Conservation (phyloP, 2,797 vertebrate species). For the Cygnus olor region DNA sequence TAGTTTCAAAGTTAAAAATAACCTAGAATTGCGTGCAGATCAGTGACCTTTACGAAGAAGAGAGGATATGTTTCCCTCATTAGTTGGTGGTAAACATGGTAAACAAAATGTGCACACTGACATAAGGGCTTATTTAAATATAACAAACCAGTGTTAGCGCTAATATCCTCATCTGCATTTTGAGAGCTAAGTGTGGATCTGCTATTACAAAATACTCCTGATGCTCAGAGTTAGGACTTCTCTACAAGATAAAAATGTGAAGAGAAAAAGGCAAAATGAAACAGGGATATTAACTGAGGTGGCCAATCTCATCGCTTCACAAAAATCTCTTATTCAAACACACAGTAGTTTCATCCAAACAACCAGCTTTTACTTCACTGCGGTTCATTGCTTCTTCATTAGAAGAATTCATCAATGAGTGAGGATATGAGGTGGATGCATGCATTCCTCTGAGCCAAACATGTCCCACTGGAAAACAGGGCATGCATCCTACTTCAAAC, state of each 20-base stretch:
- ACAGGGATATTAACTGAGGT: background rate
- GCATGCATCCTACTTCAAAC: background rate
- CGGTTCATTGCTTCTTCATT: background rate
- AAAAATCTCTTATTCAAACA: background rate
- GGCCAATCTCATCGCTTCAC: background rate
- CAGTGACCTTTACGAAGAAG: background rate
- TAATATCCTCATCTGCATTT: background rate
- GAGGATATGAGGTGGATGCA: background rate
- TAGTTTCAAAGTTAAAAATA: background rate
- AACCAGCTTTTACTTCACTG: background rate
- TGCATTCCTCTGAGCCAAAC: background rate
- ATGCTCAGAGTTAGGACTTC: background rate
- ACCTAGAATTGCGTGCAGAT: background rate
- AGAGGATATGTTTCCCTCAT: background rate
- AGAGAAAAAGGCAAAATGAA: background rate
- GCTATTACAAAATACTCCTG: background rate
- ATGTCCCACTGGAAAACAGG: background rate
- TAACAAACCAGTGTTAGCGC: background rate
- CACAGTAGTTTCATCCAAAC: background rate
- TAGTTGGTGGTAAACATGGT: background rate
- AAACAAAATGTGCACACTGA: background rate
- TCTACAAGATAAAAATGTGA: background rate
- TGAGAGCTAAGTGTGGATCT: background rate
- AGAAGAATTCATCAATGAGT: background rate
- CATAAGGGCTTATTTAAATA: background rate